phyloP scores from a whole-genome alignment of 2,888 invertebrate species.

The Nemotelus nigrinus region DNA sequence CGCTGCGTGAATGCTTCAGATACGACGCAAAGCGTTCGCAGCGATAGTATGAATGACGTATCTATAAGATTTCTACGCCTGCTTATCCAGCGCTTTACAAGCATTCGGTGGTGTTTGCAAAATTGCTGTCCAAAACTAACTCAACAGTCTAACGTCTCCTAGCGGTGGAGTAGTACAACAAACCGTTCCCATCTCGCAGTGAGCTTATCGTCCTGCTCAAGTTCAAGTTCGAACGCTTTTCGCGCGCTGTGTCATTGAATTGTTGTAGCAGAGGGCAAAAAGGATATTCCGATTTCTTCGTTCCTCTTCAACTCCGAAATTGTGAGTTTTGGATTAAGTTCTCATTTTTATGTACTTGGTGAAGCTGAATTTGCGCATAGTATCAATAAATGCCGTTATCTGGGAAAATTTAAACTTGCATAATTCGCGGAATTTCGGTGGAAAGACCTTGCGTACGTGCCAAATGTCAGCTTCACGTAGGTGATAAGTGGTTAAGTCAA shows the following conservation, averaged over 20 bases:
- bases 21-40: background rate
- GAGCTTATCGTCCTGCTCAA: slow-evolving; percentile 6
- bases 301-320: too few relatives aligned
- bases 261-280: slow-evolving; percentile 6
- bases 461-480: too few relatives aligned
- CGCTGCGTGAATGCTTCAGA: slow-evolving; percentile 12
- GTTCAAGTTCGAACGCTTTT: slow-evolving; percentile 11
- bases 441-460: too few relatives aligned
- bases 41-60: background rate
- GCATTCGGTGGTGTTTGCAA: background rate
- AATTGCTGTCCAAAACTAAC: background rate
- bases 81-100: slow-evolving; percentile 8
- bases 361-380: too few relatives aligned
- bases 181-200: background rate
- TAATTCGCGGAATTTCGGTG: too few relatives aligned
- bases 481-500: too few relatives aligned
- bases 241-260: slow-evolving; percentile 21
- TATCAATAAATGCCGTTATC: too few relatives aligned
- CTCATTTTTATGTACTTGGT: too few relatives aligned
- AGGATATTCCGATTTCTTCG: background rate
- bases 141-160: slow-evolving; percentile 6
- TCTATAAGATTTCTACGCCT: background rate
- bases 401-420: too few relatives aligned
- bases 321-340: too few relatives aligned
- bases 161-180: slow-evolving; percentile 2